Evolutionary conservation across 1,140 invertebrate species (phyloP), one percentile per base, ranked within the genome.

Genomic region (Eueides isabella): DNA sequence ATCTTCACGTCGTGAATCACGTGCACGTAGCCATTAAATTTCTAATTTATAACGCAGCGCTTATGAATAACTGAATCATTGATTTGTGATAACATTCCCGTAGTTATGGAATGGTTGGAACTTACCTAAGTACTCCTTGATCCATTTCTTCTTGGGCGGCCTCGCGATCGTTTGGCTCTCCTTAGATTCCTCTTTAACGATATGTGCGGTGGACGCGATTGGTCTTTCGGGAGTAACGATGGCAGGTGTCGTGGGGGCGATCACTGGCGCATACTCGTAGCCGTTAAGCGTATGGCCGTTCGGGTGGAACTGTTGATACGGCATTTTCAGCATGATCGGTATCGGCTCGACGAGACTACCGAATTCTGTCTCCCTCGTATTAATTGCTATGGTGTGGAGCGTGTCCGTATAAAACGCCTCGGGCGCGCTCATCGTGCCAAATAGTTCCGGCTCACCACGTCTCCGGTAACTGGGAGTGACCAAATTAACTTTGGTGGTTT

Each of bases 131-230:
- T 96, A 96, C 83, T 96, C 95, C 76, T 94, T 94, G 69, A 96
- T 96, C 96, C 96, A 96, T 86, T 96, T 96, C 92, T 96, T 96
- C 87, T 96, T 96, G 14, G 96, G 95, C 48, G 95, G 93, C 61
- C 94, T 92, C 63, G 91, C 76, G n/a, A 90, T 68, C 68, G 80
- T 87, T 67, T 78, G 67, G 62, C 71, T 67, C 12, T 84, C 80
- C 67, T 80, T 89, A 14, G 63, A 65, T 76, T 88, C 83, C 38
- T 87, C 78, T 33, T 86, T 87, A 26, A 76, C 69, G 19, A 75
- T 87, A 19, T 79, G 81, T 31, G 61, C 69, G 61, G 64, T 72
- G 9, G 84, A 86, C 29, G 84, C 3, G 83, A 76, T 3, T 80
- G 79, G n/a, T 69, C 81, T 67, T 83, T 55, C 48, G 9, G 48